Conservation (phyloP, 2,113 vertebrate genomes). For the Chloroceryle aenea region DNA sequence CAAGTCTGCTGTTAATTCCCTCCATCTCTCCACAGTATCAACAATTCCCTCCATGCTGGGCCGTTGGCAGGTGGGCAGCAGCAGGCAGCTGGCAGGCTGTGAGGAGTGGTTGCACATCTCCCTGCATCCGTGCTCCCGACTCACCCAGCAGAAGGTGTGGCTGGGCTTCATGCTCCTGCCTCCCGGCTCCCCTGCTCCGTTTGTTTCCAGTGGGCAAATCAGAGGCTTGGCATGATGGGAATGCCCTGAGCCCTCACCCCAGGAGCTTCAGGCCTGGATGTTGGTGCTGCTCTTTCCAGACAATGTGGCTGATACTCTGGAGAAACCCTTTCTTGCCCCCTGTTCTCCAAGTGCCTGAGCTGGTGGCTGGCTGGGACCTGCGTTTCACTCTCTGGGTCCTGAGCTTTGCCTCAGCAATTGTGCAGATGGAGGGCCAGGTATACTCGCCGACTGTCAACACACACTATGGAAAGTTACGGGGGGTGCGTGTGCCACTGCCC, state of each 20-base stretch:
- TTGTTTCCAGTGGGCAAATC: not conserved
- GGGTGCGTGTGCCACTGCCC: constrained; percentile 90
- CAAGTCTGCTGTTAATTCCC: constrained; percentile 45
- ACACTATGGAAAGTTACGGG: constrained; percentile 95
- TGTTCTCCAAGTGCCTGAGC: constrained; percentile 76
- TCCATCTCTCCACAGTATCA: constrained; percentile 46
- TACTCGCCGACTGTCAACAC: constrained; percentile 97
- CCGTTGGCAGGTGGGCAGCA: not conserved
- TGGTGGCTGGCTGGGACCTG: constrained; percentile 76
- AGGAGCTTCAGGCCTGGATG: constrained; percentile 76
- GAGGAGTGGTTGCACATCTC: not conserved
- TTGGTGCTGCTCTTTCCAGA: constrained; percentile 73
- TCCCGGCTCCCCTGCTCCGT: not conserved
- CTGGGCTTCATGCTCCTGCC: not conserved
- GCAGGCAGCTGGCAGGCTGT: constrained; percentile 18
- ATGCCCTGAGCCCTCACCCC: constrained; percentile 59
- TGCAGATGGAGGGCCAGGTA: constrained; percentile 81
- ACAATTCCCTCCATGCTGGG: not conserved
- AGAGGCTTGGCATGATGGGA: not conserved
- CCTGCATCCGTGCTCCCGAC: not conserved
- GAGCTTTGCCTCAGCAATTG: constrained; percentile 82
- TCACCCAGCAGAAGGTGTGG: not conserved
- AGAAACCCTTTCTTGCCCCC: constrained; percentile 72
- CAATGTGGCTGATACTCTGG: constrained; percentile 79
- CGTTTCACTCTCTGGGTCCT: constrained; percentile 86